A percentile compares a stretch with the other conserved stretches of the same genome.
Evolutionary conservation across 2,888 invertebrate genomes (phyloP).

Genomic region (Emmelina monodactyla): DNA sequence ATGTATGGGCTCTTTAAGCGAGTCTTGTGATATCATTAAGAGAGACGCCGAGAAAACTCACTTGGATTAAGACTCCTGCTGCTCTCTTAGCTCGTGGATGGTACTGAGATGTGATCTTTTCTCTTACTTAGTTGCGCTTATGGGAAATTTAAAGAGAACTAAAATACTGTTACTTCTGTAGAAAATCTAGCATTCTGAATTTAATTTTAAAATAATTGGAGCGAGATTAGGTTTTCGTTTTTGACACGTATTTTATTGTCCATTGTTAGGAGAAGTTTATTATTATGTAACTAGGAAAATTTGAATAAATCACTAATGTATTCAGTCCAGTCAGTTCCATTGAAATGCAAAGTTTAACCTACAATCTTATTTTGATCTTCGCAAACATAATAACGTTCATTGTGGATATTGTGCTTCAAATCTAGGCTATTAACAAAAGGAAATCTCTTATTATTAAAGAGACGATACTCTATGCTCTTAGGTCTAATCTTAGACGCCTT

Average conservation of each 20-base stretch:
- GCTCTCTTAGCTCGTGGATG: constrained; percentile 32
- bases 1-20: constrained; percentile 60
- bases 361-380: constrained; percentile 4
- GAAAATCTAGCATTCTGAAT: too few relatives aligned
- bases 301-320: too few relatives aligned
- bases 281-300: too few relatives aligned
- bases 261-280: too few relatives aligned
- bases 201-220: too few relatives aligned
- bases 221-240: too few relatives aligned
- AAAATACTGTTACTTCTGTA: neutral
- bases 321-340: too few relatives aligned
- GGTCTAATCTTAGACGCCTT: constrained; percentile 46
- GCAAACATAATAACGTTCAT: constrained; percentile 5
- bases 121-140: constrained; percentile 22
- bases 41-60: constrained; percentile 27
- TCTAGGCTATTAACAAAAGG: constrained; percentile 36
- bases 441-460: constrained; percentile 41
- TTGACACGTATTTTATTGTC: too few relatives aligned
- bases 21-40: constrained; percentile 62
- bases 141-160: neutral
- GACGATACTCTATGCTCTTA: constrained; percentile 31
- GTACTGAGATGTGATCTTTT: constrained; percentile 32
- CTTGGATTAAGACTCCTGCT: constrained; percentile 51
- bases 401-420: constrained; percentile 23
- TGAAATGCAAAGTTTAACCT: too few relatives aligned